These are phyloP conservation scores for Cerastis leucographa DNA, from an alignment of 2,888 invertebrate genomes.

Conservation along the genomic window DNA sequence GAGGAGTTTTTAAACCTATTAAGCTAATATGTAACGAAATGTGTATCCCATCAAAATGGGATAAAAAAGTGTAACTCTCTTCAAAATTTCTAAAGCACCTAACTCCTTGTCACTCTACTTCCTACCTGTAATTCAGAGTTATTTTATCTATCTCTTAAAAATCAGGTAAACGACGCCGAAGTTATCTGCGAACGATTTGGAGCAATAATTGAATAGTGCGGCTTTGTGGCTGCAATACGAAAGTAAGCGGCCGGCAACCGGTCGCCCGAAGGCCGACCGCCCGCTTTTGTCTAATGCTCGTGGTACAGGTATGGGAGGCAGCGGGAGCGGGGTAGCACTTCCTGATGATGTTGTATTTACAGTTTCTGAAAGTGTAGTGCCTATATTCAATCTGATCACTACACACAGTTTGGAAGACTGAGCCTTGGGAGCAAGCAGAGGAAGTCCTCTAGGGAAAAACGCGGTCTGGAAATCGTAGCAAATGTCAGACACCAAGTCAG, in stretches of 20 bases:
- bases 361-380: background rate
- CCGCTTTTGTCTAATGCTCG: conserved; percentile 85
- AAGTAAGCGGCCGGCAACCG: conserved; percentile 88
- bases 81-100: background rate
- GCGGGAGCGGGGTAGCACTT: conserved; percentile 24
- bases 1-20: background rate
- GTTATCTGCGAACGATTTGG: conserved; percentile 62
- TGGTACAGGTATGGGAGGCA: conserved; percentile 67
- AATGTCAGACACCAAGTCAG: background rate
- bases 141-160: conserved; percentile 35
- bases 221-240: conserved; percentile 83
- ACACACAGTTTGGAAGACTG: background rate
- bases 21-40: background rate
- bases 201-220: conserved; percentile 73
- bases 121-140: conserved; percentile 32
- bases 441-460: background rate
- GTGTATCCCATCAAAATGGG: background rate
- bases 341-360: background rate
- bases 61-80: background rate
- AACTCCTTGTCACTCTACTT: conserved; percentile 9
- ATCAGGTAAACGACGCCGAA: conserved; percentile 37
- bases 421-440: background rate
- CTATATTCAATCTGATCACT: background rate
- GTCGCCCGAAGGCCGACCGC: conserved; percentile 87
- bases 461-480: background rate